phyloP scores from a whole-genome alignment of 2,797 vertebrate species.

The Leucoraja ocellata region DNA sequence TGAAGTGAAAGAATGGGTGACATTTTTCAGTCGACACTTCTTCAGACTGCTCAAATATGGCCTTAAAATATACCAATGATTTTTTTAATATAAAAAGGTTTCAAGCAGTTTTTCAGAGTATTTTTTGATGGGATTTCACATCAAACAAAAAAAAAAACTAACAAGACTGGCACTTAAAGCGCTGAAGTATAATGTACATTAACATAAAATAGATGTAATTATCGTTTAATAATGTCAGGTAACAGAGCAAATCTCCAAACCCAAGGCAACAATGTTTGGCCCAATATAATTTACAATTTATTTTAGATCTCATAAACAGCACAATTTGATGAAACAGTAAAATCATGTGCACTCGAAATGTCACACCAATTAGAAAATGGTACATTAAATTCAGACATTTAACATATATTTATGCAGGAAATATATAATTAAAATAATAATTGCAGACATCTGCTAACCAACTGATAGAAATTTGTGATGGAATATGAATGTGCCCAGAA shows the following conservation, averaged over 20 bases:
- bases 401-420: neutral
- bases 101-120: neutral
- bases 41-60: too few relatives aligned
- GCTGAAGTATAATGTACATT: too few relatives aligned
- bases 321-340: too few relatives aligned
- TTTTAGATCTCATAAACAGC: too few relatives aligned
- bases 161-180: neutral
- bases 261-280: too few relatives aligned
- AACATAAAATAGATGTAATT: neutral
- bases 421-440: neutral
- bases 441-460: neutral
- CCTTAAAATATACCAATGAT: neutral
- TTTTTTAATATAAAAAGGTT: neutral
- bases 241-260: neutral
- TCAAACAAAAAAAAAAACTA: neutral
- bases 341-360: too few relatives aligned
- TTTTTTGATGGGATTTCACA: neutral
- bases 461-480: neutral
- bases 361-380: too few relatives aligned
- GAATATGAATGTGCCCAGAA: neutral
- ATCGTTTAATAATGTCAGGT: neutral
- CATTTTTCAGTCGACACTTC: too few relatives aligned
- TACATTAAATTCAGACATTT: too few relatives aligned
- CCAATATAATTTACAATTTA: too few relatives aligned
- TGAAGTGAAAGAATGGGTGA: too few relatives aligned